Evolutionary conservation across 1,140 invertebrate genomes (phyloP).

Genomic region (Zaprionus vittiger): DNA sequence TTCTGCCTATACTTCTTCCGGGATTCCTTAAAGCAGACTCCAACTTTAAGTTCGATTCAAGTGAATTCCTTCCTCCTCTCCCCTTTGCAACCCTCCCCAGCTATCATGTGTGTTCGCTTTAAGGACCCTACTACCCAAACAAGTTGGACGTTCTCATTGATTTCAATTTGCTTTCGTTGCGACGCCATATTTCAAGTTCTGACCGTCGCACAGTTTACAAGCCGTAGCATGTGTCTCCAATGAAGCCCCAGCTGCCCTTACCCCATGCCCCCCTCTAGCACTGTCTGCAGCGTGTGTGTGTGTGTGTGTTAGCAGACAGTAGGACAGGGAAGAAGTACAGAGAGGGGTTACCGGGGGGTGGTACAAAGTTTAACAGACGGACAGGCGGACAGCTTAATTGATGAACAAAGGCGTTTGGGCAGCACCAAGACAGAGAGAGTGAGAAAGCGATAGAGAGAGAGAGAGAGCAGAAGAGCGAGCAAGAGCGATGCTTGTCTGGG

Average conservation of each 20-base stretch:
- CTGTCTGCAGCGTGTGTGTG: slow-evolving; percentile 21
- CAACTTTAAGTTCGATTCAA: slow-evolving; percentile 19
- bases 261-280: not conserved
- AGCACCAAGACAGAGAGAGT: not conserved
- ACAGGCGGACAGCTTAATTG: slow-evolving; percentile 55
- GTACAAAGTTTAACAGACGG: slow-evolving; percentile 16
- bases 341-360: not conserved
- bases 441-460: slow-evolving; percentile 8
- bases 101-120: slow-evolving; percentile 9
- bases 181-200: slow-evolving; percentile 82
- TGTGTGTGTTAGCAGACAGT: slow-evolving; percentile 29
- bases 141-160: slow-evolving; percentile 68
- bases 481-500: slow-evolving; percentile 18
- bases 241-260: slow-evolving; percentile 24
- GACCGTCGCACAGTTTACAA: slow-evolving; percentile 79
- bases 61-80: not conserved
- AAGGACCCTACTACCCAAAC: slow-evolving; percentile 10
- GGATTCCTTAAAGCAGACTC: slow-evolving; percentile 13
- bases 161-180: slow-evolving; percentile 77
- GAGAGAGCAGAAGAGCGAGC: slow-evolving; percentile 12
- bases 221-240: slow-evolving; percentile 78
- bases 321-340: slow-evolving; percentile 5
- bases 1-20: not conserved
- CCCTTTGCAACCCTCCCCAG: too few relatives aligned
- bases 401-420: slow-evolving; percentile 62